Evolutionary conservation across 2,888 invertebrate species (phyloP).

Genomic region (Eupsilia transversa): DNA sequence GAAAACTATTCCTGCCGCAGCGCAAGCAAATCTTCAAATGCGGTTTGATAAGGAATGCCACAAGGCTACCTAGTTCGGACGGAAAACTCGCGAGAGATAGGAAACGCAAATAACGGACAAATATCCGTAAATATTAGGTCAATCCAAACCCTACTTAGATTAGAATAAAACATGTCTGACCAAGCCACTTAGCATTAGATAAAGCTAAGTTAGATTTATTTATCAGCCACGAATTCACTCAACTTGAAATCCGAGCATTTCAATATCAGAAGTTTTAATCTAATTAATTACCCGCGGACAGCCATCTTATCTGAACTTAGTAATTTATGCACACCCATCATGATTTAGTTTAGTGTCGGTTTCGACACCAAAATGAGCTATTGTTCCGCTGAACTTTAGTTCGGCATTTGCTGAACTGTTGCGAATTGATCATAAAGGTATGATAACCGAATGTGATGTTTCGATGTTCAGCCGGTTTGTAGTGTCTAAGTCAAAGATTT

Average conservation of each 20-base stretch:
- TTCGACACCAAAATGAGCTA: slow-evolving; percentile 77
- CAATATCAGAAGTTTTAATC: slow-evolving; percentile 46
- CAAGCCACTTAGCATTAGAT: slow-evolving; percentile 46
- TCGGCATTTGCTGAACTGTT: slow-evolving; percentile 87
- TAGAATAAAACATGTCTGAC: slow-evolving; percentile 28
- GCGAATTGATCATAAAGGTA: slow-evolving; percentile 78
- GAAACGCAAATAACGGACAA: slow-evolving; percentile 21
- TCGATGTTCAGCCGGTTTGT: slow-evolving; percentile 49
- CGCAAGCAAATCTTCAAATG: neutral
- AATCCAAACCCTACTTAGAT: slow-evolving; percentile 38
- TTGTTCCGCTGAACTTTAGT: slow-evolving; percentile 87
- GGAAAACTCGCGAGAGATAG: neutral
- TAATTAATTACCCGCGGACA: slow-evolving; percentile 55
- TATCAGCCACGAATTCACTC: slow-evolving; percentile 53
- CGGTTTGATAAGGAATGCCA: neutral
- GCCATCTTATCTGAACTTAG: slow-evolving; percentile 53
- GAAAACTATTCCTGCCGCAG: neutral
- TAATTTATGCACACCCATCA: slow-evolving; percentile 71
- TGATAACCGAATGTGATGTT: slow-evolving; percentile 77
- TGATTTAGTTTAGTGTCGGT: slow-evolving; percentile 68
- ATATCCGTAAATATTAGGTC: slow-evolving; percentile 31
- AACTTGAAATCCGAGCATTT: slow-evolving; percentile 43
- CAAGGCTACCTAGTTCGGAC: neutral
- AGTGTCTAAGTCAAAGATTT: neutral
- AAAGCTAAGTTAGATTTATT: slow-evolving; percentile 42